phyloP scores from a whole-genome alignment of 2,113 vertebrate genomes.

The Brachyhypopomus gauderio region DNA sequence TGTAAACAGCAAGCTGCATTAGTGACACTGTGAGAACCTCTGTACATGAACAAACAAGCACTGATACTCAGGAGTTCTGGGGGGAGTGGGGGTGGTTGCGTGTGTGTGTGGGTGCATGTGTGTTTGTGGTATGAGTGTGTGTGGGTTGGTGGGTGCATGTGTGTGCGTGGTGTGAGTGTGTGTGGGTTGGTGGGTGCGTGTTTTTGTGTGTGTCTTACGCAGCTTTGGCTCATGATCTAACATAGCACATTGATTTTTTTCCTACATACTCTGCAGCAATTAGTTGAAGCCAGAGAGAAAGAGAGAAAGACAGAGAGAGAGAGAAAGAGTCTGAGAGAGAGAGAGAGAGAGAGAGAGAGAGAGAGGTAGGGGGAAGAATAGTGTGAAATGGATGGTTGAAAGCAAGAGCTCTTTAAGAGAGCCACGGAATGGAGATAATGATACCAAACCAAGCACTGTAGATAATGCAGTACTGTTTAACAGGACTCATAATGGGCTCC shows the following conservation, averaged over 20 bases:
- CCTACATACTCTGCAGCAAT: slow-evolving; percentile 62
- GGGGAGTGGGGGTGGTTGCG: too few species aligned
- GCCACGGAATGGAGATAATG: too few species aligned
- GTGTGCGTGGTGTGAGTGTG: slow-evolving; percentile 8
- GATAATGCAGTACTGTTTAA: background rate
- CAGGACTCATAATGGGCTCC: too few species aligned
- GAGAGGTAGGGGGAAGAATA: background rate
- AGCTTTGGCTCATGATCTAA: slow-evolving; percentile 56
- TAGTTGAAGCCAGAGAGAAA: slow-evolving; percentile 39
- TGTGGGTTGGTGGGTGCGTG: slow-evolving; percentile 4
- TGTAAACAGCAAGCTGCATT: background rate
- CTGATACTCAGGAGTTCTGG: too few species aligned
- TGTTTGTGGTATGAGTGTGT: slow-evolving; percentile 41
- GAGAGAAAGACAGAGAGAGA: slow-evolving; percentile 21
- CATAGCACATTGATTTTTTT: slow-evolving; percentile 61
- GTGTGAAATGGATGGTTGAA: too few species aligned
- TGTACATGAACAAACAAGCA: too few species aligned
- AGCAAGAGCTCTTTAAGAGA: too few species aligned
- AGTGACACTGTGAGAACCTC: background rate
- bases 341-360: slow-evolving; percentile 19
- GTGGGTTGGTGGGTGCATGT: slow-evolving; percentile 43
- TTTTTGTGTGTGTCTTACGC: slow-evolving; percentile 37
- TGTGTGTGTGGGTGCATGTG: too few species aligned
- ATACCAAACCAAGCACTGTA: too few species aligned
- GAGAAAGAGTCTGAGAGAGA: slow-evolving; percentile 26